phyloP scores from a whole-genome alignment of 2,113 vertebrate species.

The Oryzias melastigma region DNA sequence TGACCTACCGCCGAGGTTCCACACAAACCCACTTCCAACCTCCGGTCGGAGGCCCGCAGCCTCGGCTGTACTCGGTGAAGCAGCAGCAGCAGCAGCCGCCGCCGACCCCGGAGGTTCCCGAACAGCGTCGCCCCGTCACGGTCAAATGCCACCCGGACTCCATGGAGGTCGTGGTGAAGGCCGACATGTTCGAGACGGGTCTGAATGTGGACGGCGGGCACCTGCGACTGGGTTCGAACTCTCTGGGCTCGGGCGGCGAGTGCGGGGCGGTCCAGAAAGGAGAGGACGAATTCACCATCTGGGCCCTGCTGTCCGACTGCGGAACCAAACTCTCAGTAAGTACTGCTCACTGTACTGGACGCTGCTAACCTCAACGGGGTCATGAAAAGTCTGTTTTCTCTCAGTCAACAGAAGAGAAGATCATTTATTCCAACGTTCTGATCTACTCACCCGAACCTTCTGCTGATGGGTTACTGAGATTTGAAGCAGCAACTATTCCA shows the following conservation, averaged over 20 bases:
- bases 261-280: constrained; percentile 48
- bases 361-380: not conserved
- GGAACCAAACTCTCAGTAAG: constrained; percentile 69
- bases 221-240: constrained; percentile 47
- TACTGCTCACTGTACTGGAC: not conserved
- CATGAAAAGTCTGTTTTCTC: no score
- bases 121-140: constrained; percentile 17
- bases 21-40: not conserved
- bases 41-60: not conserved
- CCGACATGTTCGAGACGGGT: constrained; percentile 61
- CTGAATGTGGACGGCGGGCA: constrained; percentile 45
- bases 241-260: not conserved
- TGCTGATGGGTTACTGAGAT: constrained; percentile 49
- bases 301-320: constrained; percentile 49
- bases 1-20: not conserved
- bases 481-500: constrained; percentile 53
- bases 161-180: constrained; percentile 61
- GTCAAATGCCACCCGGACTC: constrained; percentile 63
- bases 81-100: not conserved
- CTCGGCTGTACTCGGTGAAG: not conserved
- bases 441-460: constrained; percentile 64
- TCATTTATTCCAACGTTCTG: constrained; percentile 68
- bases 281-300: constrained; percentile 46
- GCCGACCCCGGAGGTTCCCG: not conserved
- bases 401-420: constrained; percentile 61